Base-by-base conservation (phyloP, 1,140 invertebrate species). In the Drosophila pachea region DNA sequence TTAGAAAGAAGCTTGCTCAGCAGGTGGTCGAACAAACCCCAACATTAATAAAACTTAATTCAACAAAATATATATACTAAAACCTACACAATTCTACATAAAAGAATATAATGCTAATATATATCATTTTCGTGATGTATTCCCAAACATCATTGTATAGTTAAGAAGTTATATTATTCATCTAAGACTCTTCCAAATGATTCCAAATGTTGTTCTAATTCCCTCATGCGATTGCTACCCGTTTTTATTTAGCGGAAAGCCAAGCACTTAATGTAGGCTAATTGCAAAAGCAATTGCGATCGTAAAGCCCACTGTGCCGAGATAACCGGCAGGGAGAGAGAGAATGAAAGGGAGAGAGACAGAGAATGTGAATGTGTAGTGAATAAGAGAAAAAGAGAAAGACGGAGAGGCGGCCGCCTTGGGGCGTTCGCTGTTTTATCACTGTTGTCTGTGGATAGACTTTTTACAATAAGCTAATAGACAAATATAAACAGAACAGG, bases 261-360 rank as follows among this genome's bases (percentile, higher is more conserved):
- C 45, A 72, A 60, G 61, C 60, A 55, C 49, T 60, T 53, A 38
- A 67, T 75, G 58, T 55, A 60, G 74, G 72, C 64, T 78, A 82
- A 84, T 78, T 83, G 72, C 79, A 75, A 78, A 75, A 68, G 72
- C 47, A 63, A 75, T 83, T 82, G 8, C 11, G 77, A 82, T 82
- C 71, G 49, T 71, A 49, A 56, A 36, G 49, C 38, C 22, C 66
- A 56, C 71, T 48, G 61, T 38, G 48, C 60, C 8, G 11, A 70
- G 56, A 22, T 22, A 22, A 22, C 1, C 22, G 22, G 22, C 22
- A 22, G 22, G 3, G 22, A 22, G 22, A 3, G 1, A 22, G 22
- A 22, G 22, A 22, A 22, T 22, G 22, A 22, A 3, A 1, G 22
- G 22, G 22, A 22, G 22, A 2, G 22, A 22, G 22, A 22, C 22